phyloP scores from a whole-genome alignment of 2,113 vertebrate species.

The Microcebus griseorufus region DNA sequence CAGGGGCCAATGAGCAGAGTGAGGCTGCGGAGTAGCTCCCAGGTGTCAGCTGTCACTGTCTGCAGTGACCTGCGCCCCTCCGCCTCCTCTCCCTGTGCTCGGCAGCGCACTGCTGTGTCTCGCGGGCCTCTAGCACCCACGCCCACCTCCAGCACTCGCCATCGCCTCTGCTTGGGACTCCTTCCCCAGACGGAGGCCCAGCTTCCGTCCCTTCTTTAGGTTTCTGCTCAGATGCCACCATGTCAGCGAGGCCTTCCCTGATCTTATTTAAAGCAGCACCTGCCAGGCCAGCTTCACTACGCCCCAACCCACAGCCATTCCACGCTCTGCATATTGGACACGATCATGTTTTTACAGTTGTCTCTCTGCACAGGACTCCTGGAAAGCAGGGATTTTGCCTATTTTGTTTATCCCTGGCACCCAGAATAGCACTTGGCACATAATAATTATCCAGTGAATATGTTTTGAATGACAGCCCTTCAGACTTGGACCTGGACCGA shows the following conservation, averaged over 20 bases:
- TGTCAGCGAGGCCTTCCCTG: neutral
- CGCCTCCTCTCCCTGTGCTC: neutral
- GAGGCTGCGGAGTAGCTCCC: neutral
- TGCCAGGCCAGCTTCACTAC: fast-evolving
- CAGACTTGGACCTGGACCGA: neutral
- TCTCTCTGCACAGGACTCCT: neutral
- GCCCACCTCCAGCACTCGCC: neutral
- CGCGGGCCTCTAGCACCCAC: neutral
- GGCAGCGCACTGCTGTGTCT: neutral
- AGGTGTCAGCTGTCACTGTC: too few relatives aligned
- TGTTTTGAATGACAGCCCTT: neutral
- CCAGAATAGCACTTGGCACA: neutral
- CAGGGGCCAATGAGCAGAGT: neutral
- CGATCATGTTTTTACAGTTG: neutral
- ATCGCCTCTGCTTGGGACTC: neutral
- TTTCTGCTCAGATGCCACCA: neutral
- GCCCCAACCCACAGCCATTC: neutral
- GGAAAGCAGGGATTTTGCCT: neutral
- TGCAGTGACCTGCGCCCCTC: neutral
- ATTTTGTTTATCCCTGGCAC: neutral
- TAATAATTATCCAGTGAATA: neutral
- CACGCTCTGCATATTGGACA: neutral
- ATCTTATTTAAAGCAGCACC: neutral
- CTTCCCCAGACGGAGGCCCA: neutral
- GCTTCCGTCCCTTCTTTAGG: neutral